Evolutionary conservation across 2,888 invertebrate genomes (phyloP).

Genomic region (Nowickia ferox): DNA sequence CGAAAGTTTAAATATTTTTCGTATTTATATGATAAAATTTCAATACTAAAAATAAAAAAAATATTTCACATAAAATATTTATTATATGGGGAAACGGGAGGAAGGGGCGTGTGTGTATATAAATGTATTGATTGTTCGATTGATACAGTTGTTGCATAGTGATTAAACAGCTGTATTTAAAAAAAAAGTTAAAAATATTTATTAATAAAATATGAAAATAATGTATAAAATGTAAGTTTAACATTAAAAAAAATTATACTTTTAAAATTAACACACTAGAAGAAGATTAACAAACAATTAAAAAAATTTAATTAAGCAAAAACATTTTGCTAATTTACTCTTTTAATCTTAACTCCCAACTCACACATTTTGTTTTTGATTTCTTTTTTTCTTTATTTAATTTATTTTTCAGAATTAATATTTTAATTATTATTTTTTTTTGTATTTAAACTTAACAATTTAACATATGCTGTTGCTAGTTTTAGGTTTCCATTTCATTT

Average conservation of each 20-base stretch:
- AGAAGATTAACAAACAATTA: slow-evolving; percentile 63
- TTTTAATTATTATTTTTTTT: slow-evolving; percentile 31
- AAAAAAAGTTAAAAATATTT: slow-evolving; percentile 25
- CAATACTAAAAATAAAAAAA: slow-evolving; percentile 64
- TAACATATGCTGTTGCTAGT: slow-evolving; percentile 68
- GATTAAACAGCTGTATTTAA: slow-evolving; percentile 41
- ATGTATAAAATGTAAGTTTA: slow-evolving; percentile 43
- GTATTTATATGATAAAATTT: slow-evolving; percentile 65
- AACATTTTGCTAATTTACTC: slow-evolving; percentile 52
- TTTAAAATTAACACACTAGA: slow-evolving; percentile 45
- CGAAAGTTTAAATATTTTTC: slow-evolving; percentile 68
- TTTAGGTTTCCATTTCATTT: slow-evolving; percentile 34
- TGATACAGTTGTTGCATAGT: slow-evolving; percentile 48
- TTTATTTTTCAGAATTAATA: slow-evolving; percentile 49
- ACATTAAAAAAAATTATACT: slow-evolving; percentile 19
- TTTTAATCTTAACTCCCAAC: slow-evolving; percentile 49
- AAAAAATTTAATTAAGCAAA: slow-evolving; percentile 58
- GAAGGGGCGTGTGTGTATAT: slow-evolving; percentile 21
- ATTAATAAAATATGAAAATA: slow-evolving; percentile 21
- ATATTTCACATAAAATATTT: slow-evolving; percentile 62
- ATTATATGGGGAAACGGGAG: neutral
- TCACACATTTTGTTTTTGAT: slow-evolving; percentile 47
- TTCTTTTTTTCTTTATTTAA: slow-evolving; percentile 10
- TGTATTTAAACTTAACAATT: slow-evolving; percentile 69
- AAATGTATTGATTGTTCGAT: slow-evolving; percentile 61